A percentile compares a stretch with the other conserved stretches of the same genome.
phyloP scores from a whole-genome alignment of 2,888 invertebrate species.

The Macrophya alboannulata region DNA sequence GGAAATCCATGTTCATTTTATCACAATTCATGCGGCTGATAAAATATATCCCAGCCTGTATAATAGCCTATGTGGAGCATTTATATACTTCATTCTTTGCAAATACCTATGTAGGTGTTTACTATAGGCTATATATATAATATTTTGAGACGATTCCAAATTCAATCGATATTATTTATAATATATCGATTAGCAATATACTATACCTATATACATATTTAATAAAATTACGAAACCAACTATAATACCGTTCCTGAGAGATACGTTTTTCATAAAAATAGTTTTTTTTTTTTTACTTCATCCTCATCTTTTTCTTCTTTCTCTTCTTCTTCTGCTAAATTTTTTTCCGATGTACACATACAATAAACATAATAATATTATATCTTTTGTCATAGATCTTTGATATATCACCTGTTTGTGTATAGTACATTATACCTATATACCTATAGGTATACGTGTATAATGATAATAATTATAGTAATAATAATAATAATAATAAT shows the following conservation, averaged over 20 bases:
- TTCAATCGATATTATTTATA: neutral
- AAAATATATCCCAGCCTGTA: neutral
- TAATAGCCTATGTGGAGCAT: too few species aligned
- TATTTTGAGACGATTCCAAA: neutral
- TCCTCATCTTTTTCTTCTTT: constrained; percentile 49
- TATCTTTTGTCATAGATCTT: constrained; percentile 45
- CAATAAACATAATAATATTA: constrained; percentile 60
- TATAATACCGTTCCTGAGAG: constrained; percentile 42
- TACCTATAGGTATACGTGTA: neutral
- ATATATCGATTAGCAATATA: constrained; percentile 26
- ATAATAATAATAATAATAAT: neutral
- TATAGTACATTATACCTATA: constrained; percentile 57
- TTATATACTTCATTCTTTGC: too few species aligned
- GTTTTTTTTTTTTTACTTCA: constrained; percentile 17
- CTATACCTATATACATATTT: too few species aligned
- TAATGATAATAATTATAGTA: neutral
- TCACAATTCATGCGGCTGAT: neutral
- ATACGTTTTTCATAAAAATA: constrained; percentile 29
- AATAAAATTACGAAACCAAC: neutral
- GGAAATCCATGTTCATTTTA: neutral
- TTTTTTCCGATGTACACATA: constrained; percentile 52
- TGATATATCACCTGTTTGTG: constrained; percentile 13
- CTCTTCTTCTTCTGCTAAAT: too few species aligned
- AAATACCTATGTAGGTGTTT: too few species aligned
- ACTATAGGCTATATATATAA: too few species aligned